Base-by-base conservation (phyloP, 1,140 invertebrate genomes). In the Kradibia gibbosae region DNA sequence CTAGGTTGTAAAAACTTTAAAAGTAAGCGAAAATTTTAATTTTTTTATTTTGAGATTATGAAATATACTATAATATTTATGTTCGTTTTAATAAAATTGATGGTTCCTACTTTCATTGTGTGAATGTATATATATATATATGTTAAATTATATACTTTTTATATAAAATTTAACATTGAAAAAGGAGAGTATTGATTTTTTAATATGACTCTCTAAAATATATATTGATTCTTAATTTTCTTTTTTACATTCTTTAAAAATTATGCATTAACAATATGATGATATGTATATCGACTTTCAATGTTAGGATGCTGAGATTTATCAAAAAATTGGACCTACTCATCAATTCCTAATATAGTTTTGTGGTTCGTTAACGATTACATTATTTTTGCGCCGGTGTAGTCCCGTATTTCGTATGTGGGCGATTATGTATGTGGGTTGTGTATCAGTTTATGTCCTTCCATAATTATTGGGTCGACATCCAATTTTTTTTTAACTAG, bases 351-450 rank as follows among this genome's bases (percentile, higher is more conserved):
- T 62, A 62, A 1, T 34, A 34, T 36, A 74, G n/a, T 53, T 74
- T 74, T 36, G 72, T 36, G 31, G 17, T 31, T 53, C 50, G 53
- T 53, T 74, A 74, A 74, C 34, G 50, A 74, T 31, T 34, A 55
- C 20, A 70, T 45, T 70, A 39, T 45, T 39, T 42, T 70, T 70
- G 17, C 65, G 25, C 39, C 22, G 65, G 20, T 45, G 20, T 45
- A 57, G 31, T 57, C 72, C 34, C 31, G 34, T 75, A 57, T n/a
- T 28, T 17, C 53, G n/a, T 70, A 36, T 42, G 25, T n/a, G 45
- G 28, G 70, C 31, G 42, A 28, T 48, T 72, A 1, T n/a, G n/a
- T n/a, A 10, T 62, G 28, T 34, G 20, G 45, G 13, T 7, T 3
- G 20, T 20, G 31, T 53, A 50, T 53, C 17, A 48, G n/a, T 73